These are phyloP conservation scores for zebrafish (Danio rerio) DNA, from an alignment of 2,113 vertebrate genomes.

Conservation along the genomic window GRCz12tu NC_133190.1:15738501-15739000, in stretches of 20 bases:
- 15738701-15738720: conserved; percentile 5
- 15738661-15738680: neutral
- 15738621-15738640: no score
- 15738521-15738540: no score
- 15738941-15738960: no score
- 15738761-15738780: conserved; percentile 36
- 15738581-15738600: no score
- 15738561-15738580: no score
- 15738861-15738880: neutral
- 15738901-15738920: neutral
- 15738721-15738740: conserved; percentile 16
- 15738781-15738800: conserved; percentile 46
- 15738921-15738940: neutral
- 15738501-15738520: no score
- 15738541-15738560: no score
- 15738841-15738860: conserved; percentile 5
- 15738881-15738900: neutral
- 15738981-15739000: neutral
- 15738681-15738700: neutral
- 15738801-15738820: conserved; percentile 39
- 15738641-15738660: neutral
- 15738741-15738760: conserved; percentile 3
- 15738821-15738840: conserved; percentile 3
- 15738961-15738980: neutral
- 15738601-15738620: no score